Evolutionary conservation across 2,797 vertebrate species (phyloP).

Genomic region (Molossus alvarezi): DNA sequence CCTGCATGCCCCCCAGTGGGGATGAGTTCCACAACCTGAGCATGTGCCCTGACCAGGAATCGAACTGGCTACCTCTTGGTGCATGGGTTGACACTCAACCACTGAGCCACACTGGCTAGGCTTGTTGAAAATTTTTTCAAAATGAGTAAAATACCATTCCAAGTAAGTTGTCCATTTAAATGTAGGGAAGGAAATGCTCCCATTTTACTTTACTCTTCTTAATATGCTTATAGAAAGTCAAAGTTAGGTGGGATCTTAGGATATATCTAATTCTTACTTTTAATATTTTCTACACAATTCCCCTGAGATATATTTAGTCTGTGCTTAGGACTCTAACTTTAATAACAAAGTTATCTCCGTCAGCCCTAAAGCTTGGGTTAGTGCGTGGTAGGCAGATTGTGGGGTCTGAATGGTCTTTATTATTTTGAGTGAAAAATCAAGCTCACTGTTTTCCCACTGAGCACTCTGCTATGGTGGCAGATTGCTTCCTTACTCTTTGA

Average conservation of each 20-base stretch:
- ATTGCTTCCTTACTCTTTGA: neutral
- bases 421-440: neutral
- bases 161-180: neutral
- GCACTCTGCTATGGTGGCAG: neutral
- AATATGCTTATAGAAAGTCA: neutral
- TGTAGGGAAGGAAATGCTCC: neutral
- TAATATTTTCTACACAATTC: neutral
- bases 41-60: too few relatives aligned
- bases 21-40: too few relatives aligned
- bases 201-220: neutral
- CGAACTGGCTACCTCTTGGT: too few relatives aligned
- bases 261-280: constrained; percentile 3
- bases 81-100: too few relatives aligned
- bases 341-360: neutral
- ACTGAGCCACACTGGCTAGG: too few relatives aligned
- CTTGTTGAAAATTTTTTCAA: neutral
- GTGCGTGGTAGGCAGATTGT: neutral
- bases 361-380: neutral
- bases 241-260: neutral
- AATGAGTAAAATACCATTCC: neutral
- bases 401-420: neutral
- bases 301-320: neutral
- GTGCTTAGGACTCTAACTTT: neutral
- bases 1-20: too few relatives aligned
- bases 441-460: neutral